Base-by-base conservation (phyloP, 2,113 vertebrate genomes). In the Lagopus muta region DNA sequence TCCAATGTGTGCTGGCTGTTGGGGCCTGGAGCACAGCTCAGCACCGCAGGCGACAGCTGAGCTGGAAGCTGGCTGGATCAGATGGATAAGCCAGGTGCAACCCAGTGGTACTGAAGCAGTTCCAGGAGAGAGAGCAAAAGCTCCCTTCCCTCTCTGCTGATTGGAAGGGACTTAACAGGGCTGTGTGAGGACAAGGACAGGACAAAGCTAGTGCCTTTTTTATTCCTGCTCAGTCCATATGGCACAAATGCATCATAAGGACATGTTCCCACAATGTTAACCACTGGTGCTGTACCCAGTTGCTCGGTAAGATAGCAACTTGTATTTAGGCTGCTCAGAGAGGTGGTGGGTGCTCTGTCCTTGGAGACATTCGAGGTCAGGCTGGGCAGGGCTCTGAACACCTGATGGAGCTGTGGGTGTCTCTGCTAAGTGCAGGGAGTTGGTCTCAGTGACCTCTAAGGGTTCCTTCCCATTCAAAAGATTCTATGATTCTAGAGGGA, bases 101-200 rank as follows among this genome's bases (percentile, higher is more conserved):
- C 50, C 36, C 48, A 86, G 67, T 38, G 70, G 75, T 62, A 82
- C 3, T 67, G 75, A 88, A 76, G 58, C 42, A 47, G 60, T 89
- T 93, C 67, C 45, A 92, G 47, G 64, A 43, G 12, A 60, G n/a
- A 84, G 1, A 77, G 38, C 28, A 67, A 80, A 86, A 22, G 69
- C 65, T 42, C 70, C 7, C 5, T 74, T 83, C 55, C 48, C 45
- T 73, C 27, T 64, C 11, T 72, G n/a, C 73, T 92, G 79, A 83
- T 75, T 71, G 61, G 74, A 91, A 92, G 43, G 32, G 76, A 91
- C 65, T 67, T 64, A 83, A n/a, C 80, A 48, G 43, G 89, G 69
- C 72, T 94, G 50, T 60, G 36, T 86, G 47, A 52, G 79, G 82
- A 94, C 88, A 90, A 89, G 57, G 67, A 77, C 61, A 83, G 67